Base-by-base conservation (phyloP, 2,888 invertebrate species). In the Mythimna loreyi region DNA sequence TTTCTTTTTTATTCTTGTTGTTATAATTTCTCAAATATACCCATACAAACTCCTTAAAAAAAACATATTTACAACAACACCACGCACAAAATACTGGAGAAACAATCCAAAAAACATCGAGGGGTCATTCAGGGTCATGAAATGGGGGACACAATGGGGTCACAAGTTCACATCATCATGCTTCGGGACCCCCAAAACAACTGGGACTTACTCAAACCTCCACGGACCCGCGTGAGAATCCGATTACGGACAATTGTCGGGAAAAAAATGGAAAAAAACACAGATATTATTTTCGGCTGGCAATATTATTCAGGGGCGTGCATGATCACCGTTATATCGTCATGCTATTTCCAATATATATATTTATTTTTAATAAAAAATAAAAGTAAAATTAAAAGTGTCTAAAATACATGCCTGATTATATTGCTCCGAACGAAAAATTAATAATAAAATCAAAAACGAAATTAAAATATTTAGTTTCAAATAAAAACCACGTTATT, bases 151-250 rank as follows among this genome's bases (percentile, higher is more conserved):
- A 50, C 59, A 70, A 40, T 40, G 40, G 72, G 67, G 75, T 71
- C 71, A 83, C 69, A 81, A 71, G 84, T 68, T 80, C 80, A 84
- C 85, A 87, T 85, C 84, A 66, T 84, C 91, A 92, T 92, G 91
- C 90, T 86, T 81, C 78, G 77, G 76, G 83, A 72, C 80, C 76
- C 82, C 87, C 86, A 76, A 77, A 83, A 82, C 71, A 76, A 81
- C 81, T 80, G 87, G 89, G 88, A 96, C 96, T 96, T 96, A 96
- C 96, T 96, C 86, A 96, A 88, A 93, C 96, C 96, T 96, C 96
- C 96, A 95, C 88, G 87, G 86, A 95, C 90, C 89, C 95, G 95
- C 90, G 92, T 92, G 91, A 93, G 89, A 87, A 93, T 94, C 96
- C 96, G 95, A 92, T 92, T 88, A 89, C 94, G 95, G 95, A 96